Evolutionary conservation across 2,113 vertebrate genomes (phyloP), one percentile per base, ranked within the genome.

Genomic region (Engystomops pustulosus): DNA sequence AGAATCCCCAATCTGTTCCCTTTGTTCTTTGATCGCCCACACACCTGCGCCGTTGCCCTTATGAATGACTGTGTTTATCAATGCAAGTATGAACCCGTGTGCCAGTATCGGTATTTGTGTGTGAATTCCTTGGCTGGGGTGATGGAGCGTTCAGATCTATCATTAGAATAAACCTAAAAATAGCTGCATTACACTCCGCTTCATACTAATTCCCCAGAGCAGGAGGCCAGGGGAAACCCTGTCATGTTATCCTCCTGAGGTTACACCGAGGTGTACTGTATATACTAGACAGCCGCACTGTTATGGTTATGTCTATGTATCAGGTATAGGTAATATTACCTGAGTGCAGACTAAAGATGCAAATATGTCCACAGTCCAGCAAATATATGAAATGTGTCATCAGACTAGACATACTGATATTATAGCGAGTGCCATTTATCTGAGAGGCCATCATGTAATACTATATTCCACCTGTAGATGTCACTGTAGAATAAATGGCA

Each of bases 71-170:
- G 49, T 58, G 49, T 58, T 58, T 77, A 78, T 38, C 75, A 60
- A 41, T 78, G 51, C 75, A 78, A 12, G 75, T 60, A 58, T 41
- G 20, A 78, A 78, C 75, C 51, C 32, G 32, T 58, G 53, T 78
- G 47, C 75, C 51, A 60, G 75, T 72, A 82, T 67, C 25, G 23
- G 34, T 76, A 32, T 83, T 58, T 76, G 70, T 83, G 81, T 83
- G 81, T 67, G 71, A 65, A 83, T 83, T 76, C 71, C 41, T 36
- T 45, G 55, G 12, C 47, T 27, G 81, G 71, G 81, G 81, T 83
- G 41, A 76, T 20, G 7, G 70, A 67, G 71, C 81, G 71, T 76
- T 45, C 70, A 83, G 27, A 36, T 47, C 81, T 83, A 75, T 74
- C 49, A 23, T 83, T 83, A 75, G 81, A 45, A 67, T 27, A 32